Percentiles rank a stretch among this genome's conserved stretches.
Conservation (phyloP, 2,888 invertebrate genomes). For the Tenthredo mesomela region DNA sequence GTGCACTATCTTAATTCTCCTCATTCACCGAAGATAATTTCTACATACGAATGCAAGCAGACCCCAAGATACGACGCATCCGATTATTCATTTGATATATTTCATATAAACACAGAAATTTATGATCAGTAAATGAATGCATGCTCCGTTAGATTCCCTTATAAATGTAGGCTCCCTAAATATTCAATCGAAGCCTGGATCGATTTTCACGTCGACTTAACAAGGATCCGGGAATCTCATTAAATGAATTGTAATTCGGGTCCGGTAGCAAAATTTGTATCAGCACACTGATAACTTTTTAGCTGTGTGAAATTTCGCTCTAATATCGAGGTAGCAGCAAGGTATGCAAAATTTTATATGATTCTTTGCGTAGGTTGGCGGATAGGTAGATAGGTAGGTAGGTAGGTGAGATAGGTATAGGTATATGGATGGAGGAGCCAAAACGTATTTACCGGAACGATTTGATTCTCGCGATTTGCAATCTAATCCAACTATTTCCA, state of each 20-base stretch:
- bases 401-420: not conserved
- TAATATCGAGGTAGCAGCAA: not conserved
- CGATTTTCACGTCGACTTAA: not conserved
- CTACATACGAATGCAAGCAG: not conserved
- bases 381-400: not conserved
- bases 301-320: not conserved
- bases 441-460: constrained; percentile 45
- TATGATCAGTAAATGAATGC: not conserved
- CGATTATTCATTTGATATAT: not conserved
- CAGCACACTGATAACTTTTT: not conserved
- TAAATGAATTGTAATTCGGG: not conserved
- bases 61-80: not conserved
- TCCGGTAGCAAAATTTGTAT: constrained; percentile 14
- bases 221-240: not conserved
- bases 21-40: not conserved
- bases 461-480: constrained; percentile 44
- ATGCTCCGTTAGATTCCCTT: not conserved
- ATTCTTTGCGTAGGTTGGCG: constrained; percentile 41
- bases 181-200: not conserved
- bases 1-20: not conserved
- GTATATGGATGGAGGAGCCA: not conserved
- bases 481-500: constrained; percentile 41
- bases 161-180: not conserved
- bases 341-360: constrained; percentile 17
- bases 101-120: not conserved